phyloP scores from a whole-genome alignment of 2,797 vertebrate species.

The Anisognathus igniventris region DNA sequence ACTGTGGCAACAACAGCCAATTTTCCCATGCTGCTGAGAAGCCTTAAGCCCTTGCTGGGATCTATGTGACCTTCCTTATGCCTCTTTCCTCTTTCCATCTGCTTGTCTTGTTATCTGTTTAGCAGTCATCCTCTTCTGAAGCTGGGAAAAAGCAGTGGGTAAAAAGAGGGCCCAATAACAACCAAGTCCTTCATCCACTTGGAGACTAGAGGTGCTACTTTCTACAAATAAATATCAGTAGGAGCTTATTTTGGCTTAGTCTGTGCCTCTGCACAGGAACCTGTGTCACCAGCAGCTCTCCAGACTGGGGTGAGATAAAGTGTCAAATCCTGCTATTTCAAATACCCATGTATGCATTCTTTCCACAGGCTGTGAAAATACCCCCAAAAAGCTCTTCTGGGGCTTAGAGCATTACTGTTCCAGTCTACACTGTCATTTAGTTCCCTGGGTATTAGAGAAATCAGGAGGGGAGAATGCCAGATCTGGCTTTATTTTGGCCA shows the following conservation, averaged over 20 bases:
- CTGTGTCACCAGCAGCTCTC: not conserved
- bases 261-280: constrained; percentile 8
- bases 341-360: not conserved
- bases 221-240: constrained; percentile 16
- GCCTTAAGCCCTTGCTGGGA: not conserved
- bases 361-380: constrained; percentile 50
- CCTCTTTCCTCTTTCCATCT: not conserved
- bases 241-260: not conserved
- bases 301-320: constrained; percentile 4
- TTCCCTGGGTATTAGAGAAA: constrained; percentile 31
- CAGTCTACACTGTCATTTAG: constrained; percentile 24
- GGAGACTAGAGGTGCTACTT: not conserved
- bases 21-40: not conserved
- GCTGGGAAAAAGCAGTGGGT: not conserved
- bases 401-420: constrained; percentile 31
- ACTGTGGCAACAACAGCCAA: not conserved
- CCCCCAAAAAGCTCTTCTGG: constrained; percentile 10
- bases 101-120: not conserved
- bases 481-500: constrained; percentile 56
- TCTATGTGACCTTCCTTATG: not conserved
- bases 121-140: not conserved
- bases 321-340: constrained; percentile 27
- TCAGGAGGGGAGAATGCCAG: constrained; percentile 20
- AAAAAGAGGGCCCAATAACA: not conserved
- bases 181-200: not conserved